These are phyloP conservation scores for Drosophila neotestacea DNA, from an alignment of 2,888 invertebrate genomes.

Conservation along the genomic window DNA sequence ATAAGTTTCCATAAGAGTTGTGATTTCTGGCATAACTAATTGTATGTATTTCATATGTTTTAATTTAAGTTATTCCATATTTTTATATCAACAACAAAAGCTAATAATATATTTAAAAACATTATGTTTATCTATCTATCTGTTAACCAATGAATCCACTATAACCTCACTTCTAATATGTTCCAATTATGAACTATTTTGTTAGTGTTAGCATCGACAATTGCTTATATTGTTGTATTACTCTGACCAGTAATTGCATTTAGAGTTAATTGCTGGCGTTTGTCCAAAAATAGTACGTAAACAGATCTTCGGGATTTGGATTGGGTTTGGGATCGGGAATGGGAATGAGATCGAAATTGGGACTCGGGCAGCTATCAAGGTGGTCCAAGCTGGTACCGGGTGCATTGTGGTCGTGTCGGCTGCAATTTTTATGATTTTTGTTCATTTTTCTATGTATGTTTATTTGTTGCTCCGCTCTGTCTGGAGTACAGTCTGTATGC, in stretches of 20 bases:
- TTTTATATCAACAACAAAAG: no score
- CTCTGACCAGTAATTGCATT: slow-evolving; percentile 12
- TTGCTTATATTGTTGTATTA: slow-evolving; percentile 1
- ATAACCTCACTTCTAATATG: neutral
- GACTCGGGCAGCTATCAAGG: slow-evolving; percentile 58
- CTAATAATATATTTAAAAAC: no score
- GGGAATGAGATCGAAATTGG: slow-evolving; percentile 7
- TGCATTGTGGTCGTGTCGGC: slow-evolving; percentile 72
- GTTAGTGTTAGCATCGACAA: neutral
- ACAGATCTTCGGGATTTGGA: slow-evolving; percentile 1
- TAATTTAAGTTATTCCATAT: no score
- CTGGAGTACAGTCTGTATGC: slow-evolving; percentile 6
- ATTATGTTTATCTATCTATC: neutral
- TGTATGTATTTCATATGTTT: no score
- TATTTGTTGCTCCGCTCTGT: slow-evolving; percentile 65
- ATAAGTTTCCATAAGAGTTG: no score
- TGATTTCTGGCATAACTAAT: no score
- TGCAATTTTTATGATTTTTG: slow-evolving; percentile 79
- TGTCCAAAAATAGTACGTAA: slow-evolving; percentile 45
- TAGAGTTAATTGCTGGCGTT: slow-evolving; percentile 2
- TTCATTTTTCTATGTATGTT: slow-evolving; percentile 73
- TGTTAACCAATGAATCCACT: neutral
- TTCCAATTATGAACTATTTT: no score
- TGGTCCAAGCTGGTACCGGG: slow-evolving; percentile 74
- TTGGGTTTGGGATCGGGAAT: neutral